phyloP scores from a whole-genome alignment of 2,797 vertebrate species.

The Hafferia zeledoni region DNA sequence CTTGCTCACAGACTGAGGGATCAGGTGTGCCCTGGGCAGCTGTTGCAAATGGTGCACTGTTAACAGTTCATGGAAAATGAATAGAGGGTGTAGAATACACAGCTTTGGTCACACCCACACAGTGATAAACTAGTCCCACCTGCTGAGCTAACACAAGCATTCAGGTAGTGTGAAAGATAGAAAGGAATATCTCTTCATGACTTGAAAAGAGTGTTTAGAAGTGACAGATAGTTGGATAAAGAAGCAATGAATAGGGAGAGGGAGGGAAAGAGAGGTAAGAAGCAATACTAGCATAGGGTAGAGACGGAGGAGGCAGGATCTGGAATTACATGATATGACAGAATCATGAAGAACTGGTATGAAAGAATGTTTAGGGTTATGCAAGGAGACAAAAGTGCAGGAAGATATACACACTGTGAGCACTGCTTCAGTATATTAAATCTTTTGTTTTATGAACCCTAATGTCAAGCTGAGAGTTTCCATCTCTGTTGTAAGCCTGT shows the following conservation, averaged over 20 bases:
- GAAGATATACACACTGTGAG: neutral
- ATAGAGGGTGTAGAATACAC: too few species aligned
- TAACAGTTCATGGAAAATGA: too few species aligned
- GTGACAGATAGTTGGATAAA: neutral
- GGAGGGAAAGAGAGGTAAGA: rapidly evolving
- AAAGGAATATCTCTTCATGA: neutral
- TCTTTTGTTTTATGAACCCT: neutral
- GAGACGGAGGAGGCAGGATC: neutral
- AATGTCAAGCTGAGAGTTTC: neutral
- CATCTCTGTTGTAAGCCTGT: neutral
- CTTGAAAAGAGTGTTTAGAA: neutral
- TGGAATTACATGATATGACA: neutral
- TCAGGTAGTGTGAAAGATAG: neutral
- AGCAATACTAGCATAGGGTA: neutral
- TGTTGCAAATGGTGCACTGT: too few species aligned
- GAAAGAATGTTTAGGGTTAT: neutral
- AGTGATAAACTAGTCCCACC: too few species aligned
- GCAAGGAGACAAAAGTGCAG: neutral
- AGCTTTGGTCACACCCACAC: too few species aligned
- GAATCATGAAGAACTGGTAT: neutral
- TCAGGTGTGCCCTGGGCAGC: too few species aligned
- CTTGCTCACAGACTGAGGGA: too few species aligned
- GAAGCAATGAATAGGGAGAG: rapidly evolving
- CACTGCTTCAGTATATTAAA: neutral
- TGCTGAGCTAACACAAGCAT: neutral